phyloP scores from a whole-genome alignment of 2,113 vertebrate species.

The Jaculus jaculus region DNA sequence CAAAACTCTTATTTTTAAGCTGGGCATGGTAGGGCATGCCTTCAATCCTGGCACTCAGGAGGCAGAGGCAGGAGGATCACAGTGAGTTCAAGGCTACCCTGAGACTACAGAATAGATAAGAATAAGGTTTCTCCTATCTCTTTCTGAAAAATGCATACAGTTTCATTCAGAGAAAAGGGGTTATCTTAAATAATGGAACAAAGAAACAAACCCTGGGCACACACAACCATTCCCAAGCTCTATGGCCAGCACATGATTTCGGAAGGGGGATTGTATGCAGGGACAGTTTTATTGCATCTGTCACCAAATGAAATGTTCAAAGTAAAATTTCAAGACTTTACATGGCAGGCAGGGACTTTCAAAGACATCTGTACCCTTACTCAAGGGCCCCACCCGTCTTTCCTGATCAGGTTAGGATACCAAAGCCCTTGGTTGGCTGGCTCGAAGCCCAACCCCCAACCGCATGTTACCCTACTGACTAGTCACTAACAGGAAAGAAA shows the following conservation, averaged over 20 bases:
- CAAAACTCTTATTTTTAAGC: no score
- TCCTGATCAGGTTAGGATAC: slow-evolving; percentile 14
- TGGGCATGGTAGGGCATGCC: no score
- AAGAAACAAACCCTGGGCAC: neutral
- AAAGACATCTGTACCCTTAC: neutral
- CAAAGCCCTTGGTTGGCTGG: neutral
- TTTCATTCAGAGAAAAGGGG: slow-evolving; percentile 44
- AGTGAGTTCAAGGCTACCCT: no score
- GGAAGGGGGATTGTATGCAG: slow-evolving; percentile 11
- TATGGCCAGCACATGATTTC: neutral
- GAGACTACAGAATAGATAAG: neutral
- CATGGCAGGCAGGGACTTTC: slow-evolving; percentile 1
- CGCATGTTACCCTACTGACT: neutral
- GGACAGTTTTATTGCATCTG: slow-evolving; percentile 41
- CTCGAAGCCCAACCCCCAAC: neutral
- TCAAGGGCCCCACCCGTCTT: neutral
- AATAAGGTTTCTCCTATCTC: neutral
- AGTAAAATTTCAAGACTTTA: slow-evolving; percentile 48
- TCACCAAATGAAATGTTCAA: slow-evolving; percentile 52
- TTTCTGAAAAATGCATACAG: neutral
- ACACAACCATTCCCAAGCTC: neutral
- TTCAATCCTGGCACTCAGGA: no score
- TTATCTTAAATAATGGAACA: neutral
- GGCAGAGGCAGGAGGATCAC: no score
- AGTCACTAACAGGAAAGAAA: slow-evolving; percentile 17